phyloP scores from a whole-genome alignment of 2,888 invertebrate genomes.

The Lithodes maja region DNA sequence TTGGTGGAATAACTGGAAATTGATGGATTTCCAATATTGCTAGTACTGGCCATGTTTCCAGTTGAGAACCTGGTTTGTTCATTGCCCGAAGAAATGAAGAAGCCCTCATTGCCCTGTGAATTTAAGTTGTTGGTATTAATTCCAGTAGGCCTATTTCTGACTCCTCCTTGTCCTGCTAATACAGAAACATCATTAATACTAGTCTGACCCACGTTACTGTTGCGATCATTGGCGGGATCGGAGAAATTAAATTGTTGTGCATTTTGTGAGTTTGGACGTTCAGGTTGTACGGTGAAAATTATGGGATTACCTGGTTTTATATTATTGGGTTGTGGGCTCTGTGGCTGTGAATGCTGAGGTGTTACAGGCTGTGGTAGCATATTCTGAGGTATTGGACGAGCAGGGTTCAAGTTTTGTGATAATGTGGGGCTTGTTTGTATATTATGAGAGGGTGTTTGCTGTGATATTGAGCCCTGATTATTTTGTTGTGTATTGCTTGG shows the following conservation, averaged over 20 bases:
- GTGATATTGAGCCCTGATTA: neutral
- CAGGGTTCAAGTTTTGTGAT: neutral
- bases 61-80: no score
- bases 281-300: neutral
- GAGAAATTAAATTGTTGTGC: neutral
- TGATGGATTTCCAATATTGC: neutral
- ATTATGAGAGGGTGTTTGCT: neutral
- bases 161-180: neutral
- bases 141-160: neutral
- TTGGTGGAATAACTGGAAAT: neutral
- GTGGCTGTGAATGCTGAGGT: neutral
- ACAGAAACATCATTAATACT: neutral
- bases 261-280: neutral
- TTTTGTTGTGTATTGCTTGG: neutral
- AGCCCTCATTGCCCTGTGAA: neutral
- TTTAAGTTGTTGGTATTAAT: neutral
- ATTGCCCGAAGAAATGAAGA: neutral
- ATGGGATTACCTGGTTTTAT: neutral
- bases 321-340: neutral
- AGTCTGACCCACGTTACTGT: neutral
- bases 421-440: neutral
- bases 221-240: neutral
- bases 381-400: neutral
- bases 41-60: neutral
- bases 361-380: neutral